Evolutionary conservation across 2,888 invertebrate genomes (phyloP), one percentile per base, ranked within the genome.

Genomic region (Pollenia griseotomentosa): DNA sequence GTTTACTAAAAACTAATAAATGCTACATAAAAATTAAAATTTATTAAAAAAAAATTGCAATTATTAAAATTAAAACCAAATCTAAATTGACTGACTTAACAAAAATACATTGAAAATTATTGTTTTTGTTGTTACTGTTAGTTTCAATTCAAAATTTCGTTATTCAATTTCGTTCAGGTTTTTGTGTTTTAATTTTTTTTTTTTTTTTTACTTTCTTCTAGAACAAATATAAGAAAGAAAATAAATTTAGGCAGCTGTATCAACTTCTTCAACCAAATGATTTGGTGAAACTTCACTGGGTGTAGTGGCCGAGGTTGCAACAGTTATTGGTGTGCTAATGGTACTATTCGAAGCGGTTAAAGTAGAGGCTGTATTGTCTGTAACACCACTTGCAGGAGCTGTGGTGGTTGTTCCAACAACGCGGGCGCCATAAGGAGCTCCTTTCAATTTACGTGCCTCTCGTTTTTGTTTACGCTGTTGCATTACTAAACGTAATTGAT

Each of bases 401-500:
- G 88, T 61, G 16, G 88, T 87, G 44, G 89, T 89, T 1, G 89
- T 88, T 55, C 88, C 88, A 1, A 90, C 87, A 23, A 89, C 89
- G 61, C 89, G 89, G 0, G 91, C 90, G 66, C 90, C 92, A 90
- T 97, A 97, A 10, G 97, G 97, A 70, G 95, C 93, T 3, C 95
- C 95, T 91, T 96, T 96, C 86, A 96, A 94, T 92, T 96, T 96
- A 80, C 97, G 95, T 61, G 96, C 97, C 90, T 97, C 96, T 75
- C 98, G 95, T 86, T 97, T 95, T 88, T 97, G 96, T 88, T 97
- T 96, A 90, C 97, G 95, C 93, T 98, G 97, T 90, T 97, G 97
- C 97, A 98, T 97, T 83, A 98, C 97, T 89, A 97, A 95, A 89
- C 98, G 96, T 77, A 98, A 94, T 89, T 97, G 97, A 91, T 97